phyloP scores from a whole-genome alignment of 2,888 invertebrate species.

The Acanthacorydalis orientalis region DNA sequence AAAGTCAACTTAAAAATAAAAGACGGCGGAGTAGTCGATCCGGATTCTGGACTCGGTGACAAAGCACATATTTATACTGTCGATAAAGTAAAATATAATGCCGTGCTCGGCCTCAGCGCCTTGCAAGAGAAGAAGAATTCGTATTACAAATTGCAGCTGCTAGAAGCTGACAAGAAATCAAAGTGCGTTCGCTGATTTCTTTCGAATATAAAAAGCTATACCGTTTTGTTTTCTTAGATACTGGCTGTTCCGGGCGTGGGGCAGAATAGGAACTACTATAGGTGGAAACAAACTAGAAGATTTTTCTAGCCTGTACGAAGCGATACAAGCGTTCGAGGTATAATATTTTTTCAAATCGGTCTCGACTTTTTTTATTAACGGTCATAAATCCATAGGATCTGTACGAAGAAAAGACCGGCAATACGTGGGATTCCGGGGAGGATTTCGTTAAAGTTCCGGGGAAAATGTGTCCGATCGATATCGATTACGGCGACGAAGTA shows the following conservation, averaged over 20 bases:
- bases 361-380: constrained; percentile 9
- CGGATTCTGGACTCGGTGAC: constrained; percentile 66
- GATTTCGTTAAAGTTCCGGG: constrained; percentile 54
- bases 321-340: constrained; percentile 41
- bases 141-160: constrained; percentile 83
- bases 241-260: constrained; percentile 87
- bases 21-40: constrained; percentile 80
- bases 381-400: constrained; percentile 8
- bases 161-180: constrained; percentile 51
- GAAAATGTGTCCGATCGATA: constrained; percentile 69
- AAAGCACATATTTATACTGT: constrained; percentile 60
- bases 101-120: constrained; percentile 71
- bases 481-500: constrained; percentile 45
- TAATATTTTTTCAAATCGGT: constrained; percentile 27
- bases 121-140: constrained; percentile 79
- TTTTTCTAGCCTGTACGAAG: constrained; percentile 31
- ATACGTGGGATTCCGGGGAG: constrained; percentile 50
- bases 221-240: constrained; percentile 26
- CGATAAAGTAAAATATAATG: constrained; percentile 46
- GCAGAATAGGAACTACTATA: constrained; percentile 87
- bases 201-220: background rate
- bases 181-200: constrained; percentile 25
- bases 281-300: constrained; percentile 53
- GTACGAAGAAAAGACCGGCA: constrained; percentile 64
- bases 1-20: constrained; percentile 56